Evolutionary conservation across 2,888 invertebrate species (phyloP), one percentile per base, ranked within the genome.

Genomic region (Calephelis perditalis): DNA sequence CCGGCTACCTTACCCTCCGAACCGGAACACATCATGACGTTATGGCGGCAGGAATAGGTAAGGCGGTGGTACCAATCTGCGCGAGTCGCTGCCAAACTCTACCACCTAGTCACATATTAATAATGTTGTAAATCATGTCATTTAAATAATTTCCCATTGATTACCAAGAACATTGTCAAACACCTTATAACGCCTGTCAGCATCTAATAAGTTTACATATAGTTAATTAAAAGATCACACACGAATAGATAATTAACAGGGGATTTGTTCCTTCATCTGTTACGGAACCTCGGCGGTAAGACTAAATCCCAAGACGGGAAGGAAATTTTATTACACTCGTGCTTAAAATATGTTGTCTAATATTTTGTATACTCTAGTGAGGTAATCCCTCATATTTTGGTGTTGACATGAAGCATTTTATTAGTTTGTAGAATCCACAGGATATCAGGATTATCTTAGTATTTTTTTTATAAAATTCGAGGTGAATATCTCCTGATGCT

Each of bases 201-300:
- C 72, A 71, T 76, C 72, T 75, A 77, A 78, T 77, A 79, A 80
- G 79, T 82, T 84, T 81, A 81, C 82, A 83, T 77, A 80, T 77
- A 81, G 79, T 80, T 85, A 86, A 86, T 86, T 87, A 86, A 86
- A 85, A 84, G 84, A 86, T 86, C 86, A 85, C 85, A 84, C 84
- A 77, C 78, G 83, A 83, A 81, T 77, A 78, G 81, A 73, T 85
- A 84, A 86, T 87, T 86, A 84, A 82, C 80, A 74, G 72, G 69
- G 79, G 81, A 84, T 86, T 82, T 82, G 81, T 79, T 77, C 80
- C 72, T 79, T 81, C 83, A 75, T 81, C 80, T 83, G 79, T 76
- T 78, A 81, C 75, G 72, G 71, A 76, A 73, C 73, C 72, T 74
- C 68, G 70, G 64, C 63, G 67, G 52, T 52, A 35, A 65, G 66